Evolutionary conservation across 1,140 invertebrate genomes (phyloP).

Genomic region (Drosophila bocqueti): DNA sequence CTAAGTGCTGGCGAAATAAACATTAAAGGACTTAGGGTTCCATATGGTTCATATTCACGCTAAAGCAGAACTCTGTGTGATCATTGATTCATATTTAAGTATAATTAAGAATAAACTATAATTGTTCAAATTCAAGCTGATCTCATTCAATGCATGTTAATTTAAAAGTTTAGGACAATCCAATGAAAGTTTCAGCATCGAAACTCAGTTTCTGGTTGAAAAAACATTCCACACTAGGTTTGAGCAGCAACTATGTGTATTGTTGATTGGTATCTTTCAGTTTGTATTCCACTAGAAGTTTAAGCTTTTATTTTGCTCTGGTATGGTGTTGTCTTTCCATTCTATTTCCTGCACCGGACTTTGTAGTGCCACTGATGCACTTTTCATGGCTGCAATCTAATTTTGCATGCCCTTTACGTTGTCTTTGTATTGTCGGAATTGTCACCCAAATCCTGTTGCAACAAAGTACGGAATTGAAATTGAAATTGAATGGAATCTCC

Average conservation of each 20-base stretch:
- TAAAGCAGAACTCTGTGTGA: not conserved
- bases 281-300: not conserved
- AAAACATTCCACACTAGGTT: not conserved
- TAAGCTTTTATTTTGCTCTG: not conserved
- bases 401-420: conserved; percentile 42
- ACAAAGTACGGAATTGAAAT: conserved; percentile 26
- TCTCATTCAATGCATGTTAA: not conserved
- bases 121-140: not conserved
- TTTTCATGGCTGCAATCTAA: conserved; percentile 56
- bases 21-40: too few species aligned
- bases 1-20: not conserved
- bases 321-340: conserved; percentile 2
- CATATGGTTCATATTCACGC: too few species aligned
- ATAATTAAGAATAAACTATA: not conserved
- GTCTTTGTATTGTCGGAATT: conserved; percentile 26
- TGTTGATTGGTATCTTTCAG: not conserved
- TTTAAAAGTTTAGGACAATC: not conserved
- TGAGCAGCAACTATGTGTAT: not conserved
- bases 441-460: conserved; percentile 38
- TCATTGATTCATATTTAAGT: not conserved
- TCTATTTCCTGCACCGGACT: not conserved
- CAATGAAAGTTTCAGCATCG: not conserved
- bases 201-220: not conserved
- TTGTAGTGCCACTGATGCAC: conserved; percentile 31
- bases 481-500: not conserved